Base-by-base conservation (phyloP, 2,888 invertebrate species). In the Cenopis cana region DNA sequence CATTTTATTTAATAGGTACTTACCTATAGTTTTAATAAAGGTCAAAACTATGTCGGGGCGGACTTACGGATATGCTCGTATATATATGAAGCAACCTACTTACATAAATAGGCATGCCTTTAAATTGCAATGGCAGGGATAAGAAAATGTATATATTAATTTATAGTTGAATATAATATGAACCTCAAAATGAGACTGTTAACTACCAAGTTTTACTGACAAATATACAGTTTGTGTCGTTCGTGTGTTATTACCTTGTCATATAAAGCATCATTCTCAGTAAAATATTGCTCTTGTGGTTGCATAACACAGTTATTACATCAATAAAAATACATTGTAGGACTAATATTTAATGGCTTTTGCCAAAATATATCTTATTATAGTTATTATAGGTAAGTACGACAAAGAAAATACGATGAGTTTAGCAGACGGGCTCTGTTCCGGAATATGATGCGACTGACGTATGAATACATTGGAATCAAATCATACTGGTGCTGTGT, bases 251-350 rank as follows among this genome's bases (percentile, higher is more conserved):
- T 46, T 57, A 50, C 17, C 18, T 38, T 52, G 59, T 70, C 57
- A 59, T 24, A 70, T 59, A 18, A 46, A 55, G 20, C 36, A 66
- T 33, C 46, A 54, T 50, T 61, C 12, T 2, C 33, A 17, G 36
- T 50, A 67, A 71, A 67, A 61, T 71, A 61, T 61, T 33, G 33
- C 24, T 14, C 41, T 41, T 56, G 65, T 29, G 18, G 38, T 50
- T 6, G 41, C 29, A 54, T 36, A 66, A 49, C n/a, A 55, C 54
- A 0, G 20, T 55, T 55, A 66, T 41, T 54, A 24, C 24, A 54
- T 61, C 38, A 38, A 29, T 41, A 54, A n/a, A 38, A 56, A 49
- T 55, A 71, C 66, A 61, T 66, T 49, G 55, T 66, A 36, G 41
- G 17, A n/a, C 29, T 59, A 18, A 54, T 18, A 49, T 64, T 29